These are phyloP conservation scores for Rhea americana DNA, from an alignment of 2,113 vertebrate genomes.

Conservation along the genomic window DNA sequence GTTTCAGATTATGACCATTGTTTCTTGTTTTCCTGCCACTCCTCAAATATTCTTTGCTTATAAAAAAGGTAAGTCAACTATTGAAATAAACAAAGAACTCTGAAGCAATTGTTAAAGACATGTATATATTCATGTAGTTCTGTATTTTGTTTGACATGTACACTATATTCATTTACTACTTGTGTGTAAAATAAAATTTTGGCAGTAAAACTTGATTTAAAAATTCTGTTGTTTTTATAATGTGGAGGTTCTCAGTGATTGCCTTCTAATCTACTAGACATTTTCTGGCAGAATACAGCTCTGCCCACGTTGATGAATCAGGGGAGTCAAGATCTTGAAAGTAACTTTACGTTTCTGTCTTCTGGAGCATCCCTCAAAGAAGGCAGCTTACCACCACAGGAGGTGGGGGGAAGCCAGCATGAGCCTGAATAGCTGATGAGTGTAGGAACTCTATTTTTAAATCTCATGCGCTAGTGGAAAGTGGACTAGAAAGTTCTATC, in stretches of 20 bases:
- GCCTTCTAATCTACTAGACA: background rate
- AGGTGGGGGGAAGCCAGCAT: background rate
- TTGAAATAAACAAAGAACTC: background rate
- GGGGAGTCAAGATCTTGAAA: background rate
- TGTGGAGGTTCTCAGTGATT: background rate
- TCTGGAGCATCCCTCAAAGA: background rate
- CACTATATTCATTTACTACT: background rate
- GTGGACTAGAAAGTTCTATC: background rate
- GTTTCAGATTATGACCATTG: background rate
- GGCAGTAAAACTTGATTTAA: constrained; percentile 11
- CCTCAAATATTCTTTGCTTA: background rate
- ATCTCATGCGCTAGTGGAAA: background rate
- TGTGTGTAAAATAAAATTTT: constrained; percentile 39
- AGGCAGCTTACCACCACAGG: background rate
- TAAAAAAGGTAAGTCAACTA: background rate
- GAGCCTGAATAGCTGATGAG: background rate
- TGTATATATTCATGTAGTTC: background rate
- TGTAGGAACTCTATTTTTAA: background rate
- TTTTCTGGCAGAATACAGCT: background rate
- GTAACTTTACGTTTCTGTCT: background rate
- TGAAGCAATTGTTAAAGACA: background rate
- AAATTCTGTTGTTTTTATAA: background rate
- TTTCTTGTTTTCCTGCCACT: background rate
- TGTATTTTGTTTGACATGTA: background rate
- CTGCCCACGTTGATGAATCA: background rate